These are phyloP conservation scores for Ascidia mentula DNA, from an alignment of 23 tunicate species.

Conservation along the genomic window DNA sequence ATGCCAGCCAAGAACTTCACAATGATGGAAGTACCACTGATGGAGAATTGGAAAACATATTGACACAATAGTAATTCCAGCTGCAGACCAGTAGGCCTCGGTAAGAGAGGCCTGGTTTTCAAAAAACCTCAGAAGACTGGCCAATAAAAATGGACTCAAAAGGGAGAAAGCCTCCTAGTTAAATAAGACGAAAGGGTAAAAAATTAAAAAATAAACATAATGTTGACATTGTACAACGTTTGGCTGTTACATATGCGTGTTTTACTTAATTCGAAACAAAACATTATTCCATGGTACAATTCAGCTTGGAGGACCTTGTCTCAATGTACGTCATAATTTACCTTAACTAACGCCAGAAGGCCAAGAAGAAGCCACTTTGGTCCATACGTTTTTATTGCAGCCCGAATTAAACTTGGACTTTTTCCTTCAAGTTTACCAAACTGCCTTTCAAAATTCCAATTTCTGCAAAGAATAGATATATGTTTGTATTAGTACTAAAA, in stretches of 20 bases:
- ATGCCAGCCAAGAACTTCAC: slow-evolving; percentile 67
- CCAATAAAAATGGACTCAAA: slow-evolving; percentile 32
- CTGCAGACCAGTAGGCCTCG: slow-evolving; percentile 53
- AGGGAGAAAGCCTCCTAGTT: slow-evolving; percentile 26
- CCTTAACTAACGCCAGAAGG: not conserved
- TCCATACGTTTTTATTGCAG: slow-evolving; percentile 1
- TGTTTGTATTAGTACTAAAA: not conserved
- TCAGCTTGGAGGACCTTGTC: too few relatives aligned
- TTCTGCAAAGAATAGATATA: not conserved
- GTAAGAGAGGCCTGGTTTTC: not conserved
- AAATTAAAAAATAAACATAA: too few relatives aligned
- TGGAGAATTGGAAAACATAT: slow-evolving; percentile 4
- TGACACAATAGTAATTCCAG: slow-evolving; percentile 17
- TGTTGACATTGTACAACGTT: too few relatives aligned
- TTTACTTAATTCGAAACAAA: too few relatives aligned
- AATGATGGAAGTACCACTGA: slow-evolving; percentile 13
- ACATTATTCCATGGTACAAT: too few relatives aligned
- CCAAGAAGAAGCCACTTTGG: not conserved
- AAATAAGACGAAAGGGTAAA: not conserved
- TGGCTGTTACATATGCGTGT: too few relatives aligned
- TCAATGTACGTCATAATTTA: not conserved
- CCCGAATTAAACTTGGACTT: not conserved
- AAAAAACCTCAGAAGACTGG: slow-evolving; percentile 37
- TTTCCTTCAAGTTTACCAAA: not conserved
- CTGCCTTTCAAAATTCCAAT: slow-evolving; percentile 8